Percentiles rank a stretch among this genome's conserved stretches.
Evolutionary conservation across 2,888 invertebrate species (phyloP).

Genomic region (Dyspetes luteomarginatus): DNA sequence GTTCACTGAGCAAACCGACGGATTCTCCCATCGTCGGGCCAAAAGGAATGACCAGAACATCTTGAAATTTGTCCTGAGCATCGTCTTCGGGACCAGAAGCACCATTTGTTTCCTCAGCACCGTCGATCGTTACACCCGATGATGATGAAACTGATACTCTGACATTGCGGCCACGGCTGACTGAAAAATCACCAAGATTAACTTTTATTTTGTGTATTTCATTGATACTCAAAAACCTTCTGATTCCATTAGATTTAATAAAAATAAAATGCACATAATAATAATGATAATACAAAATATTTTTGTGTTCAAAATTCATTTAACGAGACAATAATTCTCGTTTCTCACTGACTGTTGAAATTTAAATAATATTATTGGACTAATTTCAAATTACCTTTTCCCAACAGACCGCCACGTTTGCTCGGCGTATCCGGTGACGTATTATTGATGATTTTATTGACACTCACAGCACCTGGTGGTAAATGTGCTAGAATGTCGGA

Average conservation of each 20-base stretch:
- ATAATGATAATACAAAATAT: no score
- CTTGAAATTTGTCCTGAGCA: slow-evolving; percentile 80
- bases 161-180: slow-evolving; percentile 74
- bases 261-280: slow-evolving; percentile 5
- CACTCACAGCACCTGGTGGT: slow-evolving; percentile 76
- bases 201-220: neutral
- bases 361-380: neutral
- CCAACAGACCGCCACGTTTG: slow-evolving; percentile 80
- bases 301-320: neutral
- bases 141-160: slow-evolving; percentile 76
- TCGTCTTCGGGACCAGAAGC: slow-evolving; percentile 79
- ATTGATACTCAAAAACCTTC: neutral
- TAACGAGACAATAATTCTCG: neutral
- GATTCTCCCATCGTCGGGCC: slow-evolving; percentile 86
- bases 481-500: slow-evolving; percentile 83
- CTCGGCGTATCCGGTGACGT: slow-evolving; percentile 76
- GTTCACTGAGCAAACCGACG: slow-evolving; percentile 88
- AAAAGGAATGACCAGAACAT: slow-evolving; percentile 90
- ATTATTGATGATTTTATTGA: slow-evolving; percentile 73
- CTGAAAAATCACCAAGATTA: slow-evolving; percentile 52
- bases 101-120: slow-evolving; percentile 76
- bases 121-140: slow-evolving; percentile 75
- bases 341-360: neutral
- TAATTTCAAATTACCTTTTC: slow-evolving; percentile 80
- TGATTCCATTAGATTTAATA: neutral